A percentile compares a stretch with the other conserved stretches of the same genome.
Conservation (phyloP, 2,113 vertebrate genomes). For the Eleginops maclovinus region DNA sequence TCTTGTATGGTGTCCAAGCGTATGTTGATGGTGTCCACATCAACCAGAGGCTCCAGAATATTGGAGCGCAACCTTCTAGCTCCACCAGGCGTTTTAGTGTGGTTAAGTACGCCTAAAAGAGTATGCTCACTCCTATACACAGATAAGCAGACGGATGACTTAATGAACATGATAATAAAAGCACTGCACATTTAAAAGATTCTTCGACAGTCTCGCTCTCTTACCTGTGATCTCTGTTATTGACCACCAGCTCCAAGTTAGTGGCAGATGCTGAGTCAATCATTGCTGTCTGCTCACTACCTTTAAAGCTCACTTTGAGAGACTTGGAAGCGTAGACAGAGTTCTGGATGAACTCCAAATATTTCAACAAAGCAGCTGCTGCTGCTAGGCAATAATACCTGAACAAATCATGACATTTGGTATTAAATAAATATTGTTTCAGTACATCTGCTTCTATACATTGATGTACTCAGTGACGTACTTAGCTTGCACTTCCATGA, state of each 20-base stretch:
- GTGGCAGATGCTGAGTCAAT: constrained; percentile 93
- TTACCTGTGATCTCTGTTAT: constrained; percentile 93
- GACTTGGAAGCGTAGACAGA: constrained; percentile 94
- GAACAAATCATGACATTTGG: constrained; percentile 38
- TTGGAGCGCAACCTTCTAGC: constrained; percentile 93
- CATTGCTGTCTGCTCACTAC: constrained; percentile 97
- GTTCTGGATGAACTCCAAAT: constrained; percentile 95
- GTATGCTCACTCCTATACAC: constrained; percentile 88
- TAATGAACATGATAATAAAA: background rate
- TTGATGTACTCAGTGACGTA: constrained; percentile 75
- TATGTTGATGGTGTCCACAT: constrained; percentile 91
- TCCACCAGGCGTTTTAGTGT: constrained; percentile 95
- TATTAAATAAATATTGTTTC: background rate
- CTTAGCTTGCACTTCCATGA: constrained; percentile 97
- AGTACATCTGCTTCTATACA: background rate
- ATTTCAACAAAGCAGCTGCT: constrained; percentile 94
- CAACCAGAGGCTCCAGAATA: constrained; percentile 92
- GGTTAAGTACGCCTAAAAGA: constrained; percentile 93
- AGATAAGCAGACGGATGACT: constrained; percentile 10
- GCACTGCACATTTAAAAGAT: background rate
- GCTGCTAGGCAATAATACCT: constrained; percentile 98
- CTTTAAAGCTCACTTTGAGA: constrained; percentile 93
- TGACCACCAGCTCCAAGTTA: constrained; percentile 94
- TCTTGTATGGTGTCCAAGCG: constrained; percentile 94
- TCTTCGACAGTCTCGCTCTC: background rate